These are phyloP conservation scores for Acanthopagrus latus DNA, from an alignment of 2,797 vertebrate genomes.

Conservation along the genomic window DNA sequence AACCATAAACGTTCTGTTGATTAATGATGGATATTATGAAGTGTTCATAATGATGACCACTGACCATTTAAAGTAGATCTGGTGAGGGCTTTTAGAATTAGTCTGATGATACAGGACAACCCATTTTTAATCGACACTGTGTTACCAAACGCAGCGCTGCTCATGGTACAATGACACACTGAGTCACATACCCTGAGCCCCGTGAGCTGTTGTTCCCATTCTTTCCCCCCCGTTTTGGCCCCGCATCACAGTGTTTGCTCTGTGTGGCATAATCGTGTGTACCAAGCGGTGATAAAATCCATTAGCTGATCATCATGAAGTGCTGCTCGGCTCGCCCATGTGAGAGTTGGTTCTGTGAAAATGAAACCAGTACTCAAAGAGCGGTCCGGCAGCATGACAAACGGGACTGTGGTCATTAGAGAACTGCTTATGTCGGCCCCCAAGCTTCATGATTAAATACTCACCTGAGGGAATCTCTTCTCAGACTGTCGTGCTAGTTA, in stretches of 20 bases:
- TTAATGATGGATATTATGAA: no score
- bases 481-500: not conserved
- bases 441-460: not conserved
- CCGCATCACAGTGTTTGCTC: conserved; percentile 26
- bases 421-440: not conserved
- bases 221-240: not conserved
- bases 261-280: conserved; percentile 19
- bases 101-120: conserved; percentile 3
- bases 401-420: not conserved
- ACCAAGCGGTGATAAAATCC: conserved; percentile 32
- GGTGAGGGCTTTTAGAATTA: conserved; percentile 5
- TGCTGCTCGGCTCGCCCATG: conserved; percentile 7
- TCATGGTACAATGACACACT: conserved; percentile 1
- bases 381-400: not conserved
- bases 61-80: not conserved
- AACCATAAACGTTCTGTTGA: no score
- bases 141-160: no score
- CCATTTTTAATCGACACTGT: conserved; percentile 12
- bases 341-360: conserved; percentile 3
- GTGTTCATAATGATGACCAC: not conserved
- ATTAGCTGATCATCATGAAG: conserved; percentile 39
- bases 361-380: conserved; percentile 4
- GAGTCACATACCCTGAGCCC: not conserved
- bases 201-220: not conserved
- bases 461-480: not conserved